Base-by-base conservation (phyloP, 2,888 invertebrate genomes). In the Netelia virgata region DNA sequence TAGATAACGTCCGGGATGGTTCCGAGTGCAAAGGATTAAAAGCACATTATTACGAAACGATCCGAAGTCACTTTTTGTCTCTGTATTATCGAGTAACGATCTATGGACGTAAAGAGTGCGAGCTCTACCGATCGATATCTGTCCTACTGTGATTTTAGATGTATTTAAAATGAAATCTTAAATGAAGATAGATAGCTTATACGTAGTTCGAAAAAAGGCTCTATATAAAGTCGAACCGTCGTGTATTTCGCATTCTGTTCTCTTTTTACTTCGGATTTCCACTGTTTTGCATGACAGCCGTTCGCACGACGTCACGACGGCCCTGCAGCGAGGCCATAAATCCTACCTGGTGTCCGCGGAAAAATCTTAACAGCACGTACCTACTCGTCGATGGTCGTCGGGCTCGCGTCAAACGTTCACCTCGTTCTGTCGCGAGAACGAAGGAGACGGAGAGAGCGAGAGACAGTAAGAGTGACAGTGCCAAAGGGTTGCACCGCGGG, bases 401-500 rank as follows among this genome's bases (percentile, higher is more conserved):
- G 14, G 16, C 59, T 66, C 72, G 20, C 43, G 28, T 28, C 28
- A 5, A 28, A 5, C 28, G 5, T 28, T 28, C 36, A 41, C 53
- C 61, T 59, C 59, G 16, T 77, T 47, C n/a, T 23, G 11, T 11
- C 47, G 28, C 47, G 10, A 47, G 47, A 14, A 47, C 47, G 6
- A 47, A 3, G 11, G 14, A 47, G 47, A 47, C n/a, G 16, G 66
- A 43, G 57, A 23, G 72, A 66, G 28, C 69, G 55, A 79, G 74
- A 72, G 70, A 73, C n/a, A 2, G 66, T 64, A 55, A 28, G 72
- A 66, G 28, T 69, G 55, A 79, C 70, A 72, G 70, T 66, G 82
- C 84, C 84, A 66, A 75, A 82, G 84, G 84, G 82, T 69, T 75
- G 70, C 76, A 64, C 64, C 28, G 59, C 70, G 75, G 73, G 73